A percentile compares a stretch with the other conserved stretches of the same genome.
Conservation (phyloP, 2,797 vertebrate genomes). For the Aplochiton taeniatus region DNA sequence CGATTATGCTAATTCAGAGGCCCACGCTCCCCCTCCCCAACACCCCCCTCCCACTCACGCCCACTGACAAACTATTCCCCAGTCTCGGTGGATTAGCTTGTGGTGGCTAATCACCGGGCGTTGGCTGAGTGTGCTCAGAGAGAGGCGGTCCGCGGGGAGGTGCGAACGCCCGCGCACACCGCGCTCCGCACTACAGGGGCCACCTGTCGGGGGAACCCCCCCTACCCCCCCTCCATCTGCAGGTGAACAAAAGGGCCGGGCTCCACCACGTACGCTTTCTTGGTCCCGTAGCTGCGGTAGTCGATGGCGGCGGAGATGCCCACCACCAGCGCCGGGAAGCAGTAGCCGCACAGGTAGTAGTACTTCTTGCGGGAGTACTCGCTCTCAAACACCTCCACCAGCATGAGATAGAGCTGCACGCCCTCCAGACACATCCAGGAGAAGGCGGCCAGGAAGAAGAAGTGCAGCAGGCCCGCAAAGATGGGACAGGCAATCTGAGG, state of each 20-base stretch:
- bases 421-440: conserved; percentile 95
- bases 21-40: conserved; percentile 30
- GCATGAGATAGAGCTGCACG: conserved; percentile 93
- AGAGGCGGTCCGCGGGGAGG: conserved; percentile 51
- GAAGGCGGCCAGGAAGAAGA: conserved; percentile 96
- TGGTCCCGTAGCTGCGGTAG: conserved; percentile 95
- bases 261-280: conserved; percentile 88
- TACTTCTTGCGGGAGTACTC: conserved; percentile 92
- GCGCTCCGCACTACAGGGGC: conserved; percentile 59
- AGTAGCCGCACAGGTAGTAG: conserved; percentile 93
- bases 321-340: conserved; percentile 91
- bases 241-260: conserved; percentile 72
- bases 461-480: conserved; percentile 92
- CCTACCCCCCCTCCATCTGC: conserved; percentile 73
- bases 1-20: conserved; percentile 5
- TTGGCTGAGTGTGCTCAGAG: conserved; percentile 71
- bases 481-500: conserved; percentile 89
- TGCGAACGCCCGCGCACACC: conserved; percentile 44
- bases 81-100: conserved; percentile 70
- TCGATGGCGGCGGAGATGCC: conserved; percentile 92
- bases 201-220: conserved; percentile 62
- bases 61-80: conserved; percentile 50
- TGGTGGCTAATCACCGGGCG: conserved; percentile 74
- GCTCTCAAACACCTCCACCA: conserved; percentile 94
- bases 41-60: conserved; percentile 15